phyloP scores from a whole-genome alignment of 2,113 vertebrate species.

The Penelope pileata region DNA sequence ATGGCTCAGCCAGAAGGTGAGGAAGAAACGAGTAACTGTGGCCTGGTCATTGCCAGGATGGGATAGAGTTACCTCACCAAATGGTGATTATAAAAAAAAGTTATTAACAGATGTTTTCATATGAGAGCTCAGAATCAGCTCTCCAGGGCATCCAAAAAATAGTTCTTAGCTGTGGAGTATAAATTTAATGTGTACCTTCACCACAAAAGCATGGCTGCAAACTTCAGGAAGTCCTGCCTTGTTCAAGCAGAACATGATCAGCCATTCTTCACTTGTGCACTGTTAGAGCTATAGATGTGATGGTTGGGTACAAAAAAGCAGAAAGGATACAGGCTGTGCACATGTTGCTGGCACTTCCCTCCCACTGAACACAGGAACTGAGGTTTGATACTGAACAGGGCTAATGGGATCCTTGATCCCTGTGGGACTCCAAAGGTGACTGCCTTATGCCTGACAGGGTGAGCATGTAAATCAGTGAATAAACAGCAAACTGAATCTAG shows the following conservation, averaged over 20 bases:
- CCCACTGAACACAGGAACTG: not conserved
- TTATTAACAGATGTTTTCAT: constrained; percentile 57
- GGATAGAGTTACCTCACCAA: constrained; percentile 5
- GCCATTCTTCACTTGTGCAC: not conserved
- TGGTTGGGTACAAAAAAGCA: not conserved
- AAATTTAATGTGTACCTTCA: not conserved
- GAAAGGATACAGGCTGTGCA: not conserved
- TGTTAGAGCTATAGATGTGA: not conserved
- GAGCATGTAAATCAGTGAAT: not conserved
- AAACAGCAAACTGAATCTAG: not conserved
- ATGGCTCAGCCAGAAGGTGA: constrained; percentile 31
- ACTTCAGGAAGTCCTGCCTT: not conserved
- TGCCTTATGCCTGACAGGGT: not conserved
- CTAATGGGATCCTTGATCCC: not conserved
- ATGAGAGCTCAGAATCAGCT: not conserved
- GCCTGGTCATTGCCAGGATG: constrained; percentile 30
- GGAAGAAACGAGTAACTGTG: constrained; percentile 43
- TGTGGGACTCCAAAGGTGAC: not conserved
- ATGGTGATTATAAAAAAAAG: constrained; percentile 33
- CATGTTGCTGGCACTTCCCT: not conserved
- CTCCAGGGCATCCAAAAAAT: not conserved
- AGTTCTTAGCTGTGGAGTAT: not conserved
- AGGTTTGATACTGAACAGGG: not conserved
- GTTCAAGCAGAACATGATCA: not conserved
- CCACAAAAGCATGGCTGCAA: not conserved